Percentiles rank a stretch among this genome's conserved stretches.
Conservation (phyloP, 2,113 vertebrate species). For the Syngnathoides biaculeatus region DNA sequence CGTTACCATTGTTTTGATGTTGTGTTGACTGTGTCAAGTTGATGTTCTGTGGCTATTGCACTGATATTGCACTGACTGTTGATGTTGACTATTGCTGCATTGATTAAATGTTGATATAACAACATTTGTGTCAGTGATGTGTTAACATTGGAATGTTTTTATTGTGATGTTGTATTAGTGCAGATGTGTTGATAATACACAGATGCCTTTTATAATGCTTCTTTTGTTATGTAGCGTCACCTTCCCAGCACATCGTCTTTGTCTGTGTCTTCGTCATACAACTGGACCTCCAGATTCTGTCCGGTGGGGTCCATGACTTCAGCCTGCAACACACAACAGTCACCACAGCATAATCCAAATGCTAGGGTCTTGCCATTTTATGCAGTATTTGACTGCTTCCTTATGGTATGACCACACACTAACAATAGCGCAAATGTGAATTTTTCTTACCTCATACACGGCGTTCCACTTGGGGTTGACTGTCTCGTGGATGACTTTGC, state of each 20-base stretch:
- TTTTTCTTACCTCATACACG: slow-evolving; percentile 85
- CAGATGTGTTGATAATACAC: too few relatives aligned
- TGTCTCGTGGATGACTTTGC: slow-evolving; percentile 89
- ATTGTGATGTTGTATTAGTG: too few relatives aligned
- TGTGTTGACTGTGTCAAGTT: too few relatives aligned
- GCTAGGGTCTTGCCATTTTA: too few relatives aligned
- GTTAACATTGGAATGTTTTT: too few relatives aligned
- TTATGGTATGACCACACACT: background rate
- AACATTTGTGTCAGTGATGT: too few relatives aligned
- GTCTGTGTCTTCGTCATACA: slow-evolving; percentile 94
- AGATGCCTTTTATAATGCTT: background rate
- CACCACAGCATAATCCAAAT: background rate
- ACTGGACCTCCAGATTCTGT: slow-evolving; percentile 82
- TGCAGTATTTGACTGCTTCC: too few relatives aligned
- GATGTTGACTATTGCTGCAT: too few relatives aligned
- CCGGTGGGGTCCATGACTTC: slow-evolving; percentile 79
- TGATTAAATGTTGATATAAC: too few relatives aligned
- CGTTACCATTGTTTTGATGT: too few relatives aligned
- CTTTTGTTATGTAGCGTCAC: slow-evolving; percentile 51
- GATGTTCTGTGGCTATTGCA: too few relatives aligned
- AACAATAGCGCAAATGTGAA: background rate
- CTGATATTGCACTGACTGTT: too few relatives aligned
- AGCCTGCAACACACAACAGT: slow-evolving; percentile 60
- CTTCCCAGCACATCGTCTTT: slow-evolving; percentile 95
- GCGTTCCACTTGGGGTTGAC: slow-evolving; percentile 91